Conservation (phyloP, 1,140 invertebrate genomes). For the Papilio xuthus region DNA sequence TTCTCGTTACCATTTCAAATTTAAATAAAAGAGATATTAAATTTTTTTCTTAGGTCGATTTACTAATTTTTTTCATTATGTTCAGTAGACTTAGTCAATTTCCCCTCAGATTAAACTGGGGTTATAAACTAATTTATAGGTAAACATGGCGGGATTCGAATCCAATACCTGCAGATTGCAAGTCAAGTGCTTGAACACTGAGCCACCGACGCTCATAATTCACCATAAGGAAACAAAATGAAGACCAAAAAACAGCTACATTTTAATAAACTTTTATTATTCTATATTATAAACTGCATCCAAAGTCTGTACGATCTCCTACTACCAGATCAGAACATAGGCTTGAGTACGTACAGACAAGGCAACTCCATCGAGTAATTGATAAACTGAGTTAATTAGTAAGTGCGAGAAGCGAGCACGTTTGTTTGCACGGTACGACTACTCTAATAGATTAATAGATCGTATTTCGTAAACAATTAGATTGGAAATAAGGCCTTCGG, state of each 20-base stretch:
- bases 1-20: background rate
- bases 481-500: conserved; percentile 13
- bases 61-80: background rate
- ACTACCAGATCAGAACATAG: background rate
- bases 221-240: no score
- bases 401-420: conserved; percentile 6
- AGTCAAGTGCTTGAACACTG: no score
- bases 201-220: no score
- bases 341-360: background rate
- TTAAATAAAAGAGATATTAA: background rate
- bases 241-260: no score
- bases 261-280: no score
- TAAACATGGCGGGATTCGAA: no score
- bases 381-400: conserved; percentile 18
- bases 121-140: no score
- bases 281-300: background rate
- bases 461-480: conserved; percentile 23
- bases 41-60: background rate
- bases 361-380: conserved; percentile 2
- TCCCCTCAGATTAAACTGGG: no score
- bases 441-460: conserved; percentile 19
- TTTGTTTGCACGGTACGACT: conserved; percentile 8
- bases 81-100: no score
- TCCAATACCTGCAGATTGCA: no score
- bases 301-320: background rate